Base-by-base conservation (phyloP, 2,888 invertebrate genomes). In the Microctonus aethiopoides region DNA sequence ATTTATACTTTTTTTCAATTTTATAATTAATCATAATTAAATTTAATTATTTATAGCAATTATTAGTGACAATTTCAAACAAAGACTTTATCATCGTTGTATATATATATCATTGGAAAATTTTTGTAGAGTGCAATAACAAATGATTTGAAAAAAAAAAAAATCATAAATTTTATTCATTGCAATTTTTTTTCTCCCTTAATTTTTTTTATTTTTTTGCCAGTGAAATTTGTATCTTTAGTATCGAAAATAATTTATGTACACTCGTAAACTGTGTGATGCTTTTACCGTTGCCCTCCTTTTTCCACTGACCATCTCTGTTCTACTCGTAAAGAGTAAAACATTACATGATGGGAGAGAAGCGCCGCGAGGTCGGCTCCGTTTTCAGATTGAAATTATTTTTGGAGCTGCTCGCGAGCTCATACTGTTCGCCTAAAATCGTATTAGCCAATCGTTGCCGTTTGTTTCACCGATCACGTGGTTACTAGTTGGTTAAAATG, bases 351-450 rank as follows among this genome's bases (percentile, higher is more conserved):
- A 46, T 63, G 60, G 61, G n/a, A 64, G 67, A 63, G 73, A 67
- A 54, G 69, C n/a, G 69, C n/a, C n/a, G 59, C 56, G 74, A 74
- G 69, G 67, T 75, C 81, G 81, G 80, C 80, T 84, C 84, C 83
- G 81, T 82, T 84, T 84, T 83, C 83, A 84, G 83, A 84, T 83
- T 79, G 80, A 75, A 79, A 79, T 83, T 84, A 83, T 84, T 84
- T 84, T 82, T 79, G 82, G 83, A 79, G 78, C 72, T 72, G 74
- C 76, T 71, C 78, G 77, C 72, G 74, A 76, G 77, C 76, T 76
- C 74, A 74, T 74, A 74, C 75, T 73, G 74, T 74, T 82, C 80
- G 79, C 78, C 85, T 85, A 85, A 86, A 86, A 84, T 80, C 80
- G 83, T 81, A 78, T 74, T 78, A 74, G 73, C 82, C 85, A 82